Evolutionary conservation across 2,888 invertebrate species (phyloP).

Genomic region (Baccha elongata): DNA sequence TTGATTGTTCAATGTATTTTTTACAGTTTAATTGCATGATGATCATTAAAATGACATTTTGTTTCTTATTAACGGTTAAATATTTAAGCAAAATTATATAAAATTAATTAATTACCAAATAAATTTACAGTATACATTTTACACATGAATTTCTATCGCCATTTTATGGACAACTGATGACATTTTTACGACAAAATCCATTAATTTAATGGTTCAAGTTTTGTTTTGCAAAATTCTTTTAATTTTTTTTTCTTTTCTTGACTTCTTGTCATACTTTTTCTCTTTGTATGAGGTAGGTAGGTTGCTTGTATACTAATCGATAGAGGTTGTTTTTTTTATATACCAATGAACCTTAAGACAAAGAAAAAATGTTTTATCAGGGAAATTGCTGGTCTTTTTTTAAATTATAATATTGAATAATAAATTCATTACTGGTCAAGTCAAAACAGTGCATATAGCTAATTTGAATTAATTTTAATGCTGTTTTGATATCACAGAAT

Average conservation of each 20-base stretch:
- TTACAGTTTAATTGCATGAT: no score
- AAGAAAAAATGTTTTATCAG: background rate
- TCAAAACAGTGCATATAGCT: background rate
- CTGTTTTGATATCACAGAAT: slow-evolving; percentile 21
- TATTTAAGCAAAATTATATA: no score
- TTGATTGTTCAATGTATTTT: no score
- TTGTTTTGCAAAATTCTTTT: no score
- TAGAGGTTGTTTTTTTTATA: no score
- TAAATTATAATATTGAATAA: slow-evolving; percentile 35
- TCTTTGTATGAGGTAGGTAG: no score
- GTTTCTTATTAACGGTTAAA: no score
- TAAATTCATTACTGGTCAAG: slow-evolving; percentile 17
- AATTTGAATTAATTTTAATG: slow-evolving; percentile 36
- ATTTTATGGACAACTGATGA: slow-evolving; percentile 47
- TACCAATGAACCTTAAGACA: slow-evolving; percentile 8
- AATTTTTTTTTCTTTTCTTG: background rate
- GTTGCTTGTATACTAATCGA: no score
- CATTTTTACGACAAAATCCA: slow-evolving; percentile 33
- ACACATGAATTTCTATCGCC: slow-evolving; percentile 26
- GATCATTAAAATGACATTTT: no score
- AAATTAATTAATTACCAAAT: no score
- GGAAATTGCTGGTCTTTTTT: slow-evolving; percentile 13
- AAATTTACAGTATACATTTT: no score
- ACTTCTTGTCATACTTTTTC: background rate
- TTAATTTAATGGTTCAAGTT: no score